A percentile compares a stretch with the other conserved stretches of the same genome.
Conservation (phyloP, 2,797 vertebrate species). For the Leuciscus waleckii region DNA sequence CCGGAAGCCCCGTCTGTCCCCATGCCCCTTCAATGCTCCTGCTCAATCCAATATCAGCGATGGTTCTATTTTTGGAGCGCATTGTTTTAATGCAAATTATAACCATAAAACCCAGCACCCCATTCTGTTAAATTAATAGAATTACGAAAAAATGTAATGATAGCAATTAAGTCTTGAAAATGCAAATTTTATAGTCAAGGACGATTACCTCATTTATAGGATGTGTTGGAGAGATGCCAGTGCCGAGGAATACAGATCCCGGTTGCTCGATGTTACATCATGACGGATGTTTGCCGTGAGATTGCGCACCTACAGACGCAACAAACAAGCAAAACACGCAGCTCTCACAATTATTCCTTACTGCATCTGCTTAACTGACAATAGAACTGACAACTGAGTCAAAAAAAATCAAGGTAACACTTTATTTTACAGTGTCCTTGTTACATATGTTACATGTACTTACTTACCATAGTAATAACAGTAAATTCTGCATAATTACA, state of each 20-base stretch:
- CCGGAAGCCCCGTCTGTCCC: slow-evolving; percentile 68
- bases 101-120: slow-evolving; percentile 98
- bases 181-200: slow-evolving; percentile 99
- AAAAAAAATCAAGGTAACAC: neutral
- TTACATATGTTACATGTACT: no score
- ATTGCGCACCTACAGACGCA: slow-evolving; percentile 78
- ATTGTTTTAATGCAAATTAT: slow-evolving; percentile 99
- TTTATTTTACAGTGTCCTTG: no score
- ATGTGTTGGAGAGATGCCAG: slow-evolving; percentile 98
- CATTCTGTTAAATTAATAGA: slow-evolving; percentile 99
- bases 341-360: slow-evolving; percentile 4
- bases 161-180: slow-evolving; percentile 99
- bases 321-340: slow-evolving; percentile 57
- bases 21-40: slow-evolving; percentile 60
- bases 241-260: slow-evolving; percentile 98
- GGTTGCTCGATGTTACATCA: slow-evolving; percentile 98
- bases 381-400: neutral
- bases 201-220: slow-evolving; percentile 99
- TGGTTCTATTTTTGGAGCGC: slow-evolving; percentile 89
- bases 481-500: no score
- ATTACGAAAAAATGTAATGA: slow-evolving; percentile 99
- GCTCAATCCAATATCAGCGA: slow-evolving; percentile 74
- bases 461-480: no score
- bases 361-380: slow-evolving; percentile 9
- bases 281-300: slow-evolving; percentile 94